A percentile compares a stretch with the other conserved stretches of the same genome.
Conservation (phyloP, 1,140 invertebrate species). For the Drosophila obscura region DNA sequence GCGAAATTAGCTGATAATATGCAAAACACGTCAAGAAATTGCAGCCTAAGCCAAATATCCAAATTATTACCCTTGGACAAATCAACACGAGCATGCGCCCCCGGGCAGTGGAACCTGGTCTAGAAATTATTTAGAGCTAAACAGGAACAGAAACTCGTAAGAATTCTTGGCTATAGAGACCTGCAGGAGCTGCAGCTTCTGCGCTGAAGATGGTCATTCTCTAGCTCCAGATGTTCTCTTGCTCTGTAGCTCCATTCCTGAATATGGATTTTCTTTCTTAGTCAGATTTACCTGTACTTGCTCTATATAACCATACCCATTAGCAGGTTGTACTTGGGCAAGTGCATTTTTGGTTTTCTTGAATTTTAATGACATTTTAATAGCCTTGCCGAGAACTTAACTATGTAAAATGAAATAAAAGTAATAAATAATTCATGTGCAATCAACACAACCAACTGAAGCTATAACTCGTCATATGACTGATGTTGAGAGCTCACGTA, state of each 20-base stretch:
- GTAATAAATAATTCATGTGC: constrained; percentile 19
- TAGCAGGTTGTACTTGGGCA: constrained; percentile 2
- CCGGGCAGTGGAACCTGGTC: constrained; percentile 24
- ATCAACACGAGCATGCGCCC: constrained; percentile 24
- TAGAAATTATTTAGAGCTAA: constrained; percentile 2
- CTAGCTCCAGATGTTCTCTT: too few relatives aligned
- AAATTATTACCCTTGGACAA: constrained; percentile 72
- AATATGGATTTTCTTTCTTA: background rate
- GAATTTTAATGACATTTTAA: constrained; percentile 26
- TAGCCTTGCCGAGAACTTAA: constrained; percentile 3
- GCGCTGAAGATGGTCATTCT: too few relatives aligned
- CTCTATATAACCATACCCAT: constrained; percentile 13
- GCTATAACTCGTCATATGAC: background rate
- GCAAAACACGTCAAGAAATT: constrained; percentile 79
- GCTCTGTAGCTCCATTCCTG: too few relatives aligned
- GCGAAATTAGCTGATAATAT: constrained; percentile 80
- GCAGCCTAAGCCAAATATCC: constrained; percentile 72
- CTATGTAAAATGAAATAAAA: constrained; percentile 1
- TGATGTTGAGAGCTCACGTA: constrained; percentile 33
- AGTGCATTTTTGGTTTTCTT: constrained; percentile 25
- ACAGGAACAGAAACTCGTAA: background rate
- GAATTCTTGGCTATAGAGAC: background rate
- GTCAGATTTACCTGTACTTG: constrained; percentile 15
- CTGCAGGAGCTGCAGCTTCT: background rate
- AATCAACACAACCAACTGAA: constrained; percentile 7